Evolutionary conservation across 2,888 invertebrate genomes (phyloP).

Genomic region (Oscheius sp.): DNA sequence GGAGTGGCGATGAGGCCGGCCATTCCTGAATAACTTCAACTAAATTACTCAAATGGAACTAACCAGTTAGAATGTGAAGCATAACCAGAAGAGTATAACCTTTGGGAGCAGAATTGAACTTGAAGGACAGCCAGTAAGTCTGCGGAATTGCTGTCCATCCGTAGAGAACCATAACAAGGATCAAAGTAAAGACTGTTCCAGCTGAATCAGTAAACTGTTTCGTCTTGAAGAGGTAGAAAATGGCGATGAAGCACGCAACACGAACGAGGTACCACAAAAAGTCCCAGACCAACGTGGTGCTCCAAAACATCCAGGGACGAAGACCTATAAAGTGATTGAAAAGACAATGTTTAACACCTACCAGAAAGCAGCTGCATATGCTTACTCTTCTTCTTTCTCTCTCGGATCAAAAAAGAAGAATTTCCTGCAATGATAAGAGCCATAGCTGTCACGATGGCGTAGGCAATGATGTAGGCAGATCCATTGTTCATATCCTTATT

Average conservation of each 20-base stretch:
- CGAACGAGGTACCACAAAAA: slow-evolving; percentile 54
- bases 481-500: slow-evolving; percentile 36
- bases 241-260: slow-evolving; percentile 44
- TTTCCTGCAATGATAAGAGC: slow-evolving; percentile 51
- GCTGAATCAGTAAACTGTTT: slow-evolving; percentile 40
- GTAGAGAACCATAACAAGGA: slow-evolving; percentile 48
- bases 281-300: slow-evolving; percentile 61
- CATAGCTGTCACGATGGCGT: slow-evolving; percentile 44
- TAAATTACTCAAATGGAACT: not conserved
- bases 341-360: not conserved
- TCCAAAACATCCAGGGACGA: slow-evolving; percentile 63
- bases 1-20: slow-evolving; percentile 64
- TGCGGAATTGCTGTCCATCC: slow-evolving; percentile 62
- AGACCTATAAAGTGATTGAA: slow-evolving; percentile 55
- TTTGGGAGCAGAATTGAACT: slow-evolving; percentile 63
- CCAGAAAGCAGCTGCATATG: slow-evolving; percentile 56
- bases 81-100: slow-evolving; percentile 64
- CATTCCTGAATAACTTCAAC: slow-evolving; percentile 47
- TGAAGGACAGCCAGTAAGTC: slow-evolving; percentile 63
- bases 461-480: slow-evolving; percentile 43
- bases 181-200: slow-evolving; percentile 39
- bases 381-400: slow-evolving; percentile 63
- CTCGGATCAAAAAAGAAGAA: slow-evolving; percentile 60
- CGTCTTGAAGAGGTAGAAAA: slow-evolving; percentile 52
- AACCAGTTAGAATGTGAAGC: slow-evolving; percentile 58